These are phyloP conservation scores for Rattus norvegicus DNA, from an alignment of 2,113 vertebrate species.

Conservation along the genomic window DNA sequence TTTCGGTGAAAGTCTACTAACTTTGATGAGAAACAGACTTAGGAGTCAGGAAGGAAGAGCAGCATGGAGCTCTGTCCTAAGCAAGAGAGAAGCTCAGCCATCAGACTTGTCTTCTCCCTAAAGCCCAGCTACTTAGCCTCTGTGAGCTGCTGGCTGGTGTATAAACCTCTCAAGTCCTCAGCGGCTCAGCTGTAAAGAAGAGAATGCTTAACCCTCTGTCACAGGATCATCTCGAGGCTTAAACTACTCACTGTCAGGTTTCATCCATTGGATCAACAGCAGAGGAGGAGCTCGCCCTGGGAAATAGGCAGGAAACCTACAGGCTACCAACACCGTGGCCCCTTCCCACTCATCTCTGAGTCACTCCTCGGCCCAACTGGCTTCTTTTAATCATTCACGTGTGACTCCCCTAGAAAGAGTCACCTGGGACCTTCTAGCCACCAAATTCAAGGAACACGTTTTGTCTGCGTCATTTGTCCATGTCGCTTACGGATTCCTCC, in stretches of 20 bases:
- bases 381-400: neutral
- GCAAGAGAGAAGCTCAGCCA: neutral
- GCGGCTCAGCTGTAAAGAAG: neutral
- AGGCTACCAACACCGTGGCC: neutral
- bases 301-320: neutral
- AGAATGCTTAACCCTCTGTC: neutral
- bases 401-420: neutral
- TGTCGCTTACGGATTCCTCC: neutral
- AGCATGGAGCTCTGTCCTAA: neutral
- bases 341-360: neutral
- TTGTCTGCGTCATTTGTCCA: neutral
- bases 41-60: neutral
- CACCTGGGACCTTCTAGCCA: neutral
- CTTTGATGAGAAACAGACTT: neutral
- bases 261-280: neutral
- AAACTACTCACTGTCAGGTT: neutral
- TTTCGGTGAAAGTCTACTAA: neutral
- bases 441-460: neutral
- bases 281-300: neutral
- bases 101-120: neutral
- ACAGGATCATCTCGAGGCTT: neutral
- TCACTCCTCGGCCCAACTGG: neutral
- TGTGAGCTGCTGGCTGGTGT: neutral
- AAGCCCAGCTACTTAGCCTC: neutral
- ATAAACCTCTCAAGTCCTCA: neutral